Evolutionary conservation across 2,888 invertebrate genomes (phyloP).

Genomic region (Geotrupes spiniger): DNA sequence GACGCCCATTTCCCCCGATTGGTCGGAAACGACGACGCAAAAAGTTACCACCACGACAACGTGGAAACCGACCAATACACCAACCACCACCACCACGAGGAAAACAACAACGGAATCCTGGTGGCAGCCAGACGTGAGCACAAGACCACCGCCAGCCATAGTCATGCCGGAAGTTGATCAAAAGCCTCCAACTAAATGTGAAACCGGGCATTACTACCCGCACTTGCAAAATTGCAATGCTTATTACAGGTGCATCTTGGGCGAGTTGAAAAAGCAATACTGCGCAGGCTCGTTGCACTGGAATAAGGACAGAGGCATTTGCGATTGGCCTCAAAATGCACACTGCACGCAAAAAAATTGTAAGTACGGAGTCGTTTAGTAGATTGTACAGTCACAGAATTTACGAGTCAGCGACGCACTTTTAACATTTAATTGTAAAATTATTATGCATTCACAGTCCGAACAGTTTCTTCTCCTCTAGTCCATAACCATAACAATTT

Average conservation of each 20-base stretch:
- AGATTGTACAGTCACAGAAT: too few relatives aligned
- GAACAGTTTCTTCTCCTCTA: too few relatives aligned
- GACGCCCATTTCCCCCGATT: conserved; percentile 19
- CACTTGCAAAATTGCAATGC: conserved; percentile 70
- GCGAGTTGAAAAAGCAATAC: conserved; percentile 66
- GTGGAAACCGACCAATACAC: conserved; percentile 12
- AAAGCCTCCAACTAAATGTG: conserved; percentile 44
- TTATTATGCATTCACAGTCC: too few relatives aligned
- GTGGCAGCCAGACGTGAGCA: conserved; percentile 24
- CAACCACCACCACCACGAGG: conserved; percentile 20
- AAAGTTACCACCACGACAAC: conserved; percentile 28
- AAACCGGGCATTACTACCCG: conserved; percentile 53
- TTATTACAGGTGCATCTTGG: conserved; percentile 74
- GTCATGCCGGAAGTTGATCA: conserved; percentile 52
- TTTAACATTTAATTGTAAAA: too few relatives aligned
- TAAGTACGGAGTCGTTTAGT: too few relatives aligned
- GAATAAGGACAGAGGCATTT: conserved; percentile 64
- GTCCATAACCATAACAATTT: too few relatives aligned
- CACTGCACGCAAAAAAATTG: conserved; percentile 54
- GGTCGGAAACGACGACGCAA: conserved; percentile 19
- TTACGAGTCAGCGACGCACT: too few relatives aligned
- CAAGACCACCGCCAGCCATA: conserved; percentile 50
- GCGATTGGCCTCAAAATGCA: conserved; percentile 79
- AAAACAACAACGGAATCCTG: conserved; percentile 13
- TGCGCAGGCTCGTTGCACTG: conserved; percentile 82